Evolutionary conservation across 2,797 vertebrate genomes (phyloP).

Genomic region (Gephyroberyx darwinii): DNA sequence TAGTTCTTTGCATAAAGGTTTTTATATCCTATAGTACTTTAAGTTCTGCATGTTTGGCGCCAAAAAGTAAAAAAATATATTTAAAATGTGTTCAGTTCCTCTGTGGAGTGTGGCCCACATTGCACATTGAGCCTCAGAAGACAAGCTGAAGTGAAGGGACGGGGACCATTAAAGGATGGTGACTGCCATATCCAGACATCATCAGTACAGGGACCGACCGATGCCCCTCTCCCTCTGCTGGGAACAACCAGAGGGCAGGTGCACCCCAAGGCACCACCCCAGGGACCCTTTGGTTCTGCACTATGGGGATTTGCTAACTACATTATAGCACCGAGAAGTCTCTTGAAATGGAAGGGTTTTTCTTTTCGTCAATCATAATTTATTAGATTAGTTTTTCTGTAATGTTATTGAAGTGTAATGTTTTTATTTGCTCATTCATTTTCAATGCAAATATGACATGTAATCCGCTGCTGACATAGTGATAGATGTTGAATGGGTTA

Average conservation of each 20-base stretch:
- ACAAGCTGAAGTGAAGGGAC: slow-evolving; percentile 79
- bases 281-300: slow-evolving; percentile 48
- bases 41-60: not conserved
- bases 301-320: slow-evolving; percentile 59
- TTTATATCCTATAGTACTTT: not conserved
- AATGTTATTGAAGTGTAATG: slow-evolving; percentile 40
- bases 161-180: slow-evolving; percentile 44
- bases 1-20: not conserved
- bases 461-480: slow-evolving; percentile 17
- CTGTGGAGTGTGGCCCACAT: slow-evolving; percentile 92
- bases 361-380: slow-evolving; percentile 50
- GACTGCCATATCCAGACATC: slow-evolving; percentile 62
- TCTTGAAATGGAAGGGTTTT: slow-evolving; percentile 39
- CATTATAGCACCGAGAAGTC: slow-evolving; percentile 65
- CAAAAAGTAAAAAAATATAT: not conserved
- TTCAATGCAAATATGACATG: slow-evolving; percentile 19
- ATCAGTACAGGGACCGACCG: slow-evolving; percentile 50
- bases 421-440: slow-evolving; percentile 38
- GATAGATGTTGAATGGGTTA: slow-evolving; percentile 19
- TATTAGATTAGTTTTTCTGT: slow-evolving; percentile 56
- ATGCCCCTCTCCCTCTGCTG: slow-evolving; percentile 38
- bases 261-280: slow-evolving; percentile 27
- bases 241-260: slow-evolving; percentile 45
- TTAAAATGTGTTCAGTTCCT: slow-evolving; percentile 85
- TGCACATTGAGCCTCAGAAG: slow-evolving; percentile 90